These are phyloP conservation scores for Caenorhabditis sp. DNA, from an alignment of 2,888 invertebrate species.

Conservation along the genomic window DNA sequence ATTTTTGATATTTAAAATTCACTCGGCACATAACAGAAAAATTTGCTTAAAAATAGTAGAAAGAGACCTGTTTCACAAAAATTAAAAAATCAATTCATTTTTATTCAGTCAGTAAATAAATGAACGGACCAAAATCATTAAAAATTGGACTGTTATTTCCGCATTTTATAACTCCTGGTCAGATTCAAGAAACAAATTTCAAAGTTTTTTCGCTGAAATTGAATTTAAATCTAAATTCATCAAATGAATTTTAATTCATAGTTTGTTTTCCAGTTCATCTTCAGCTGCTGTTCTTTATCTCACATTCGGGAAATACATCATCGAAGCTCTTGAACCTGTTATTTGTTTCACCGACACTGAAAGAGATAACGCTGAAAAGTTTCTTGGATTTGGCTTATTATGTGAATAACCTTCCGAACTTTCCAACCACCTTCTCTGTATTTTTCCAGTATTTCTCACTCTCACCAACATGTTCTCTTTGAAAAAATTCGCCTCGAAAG, in stretches of 20 bases:
- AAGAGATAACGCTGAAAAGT: slow-evolving; percentile 22
- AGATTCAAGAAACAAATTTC: background rate
- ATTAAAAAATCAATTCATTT: too few species aligned
- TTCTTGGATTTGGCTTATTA: slow-evolving; percentile 45
- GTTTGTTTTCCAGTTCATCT: slow-evolving; percentile 30
- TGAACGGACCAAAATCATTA: too few species aligned
- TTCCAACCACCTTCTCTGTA: too few species aligned
- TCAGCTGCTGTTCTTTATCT: slow-evolving; percentile 42
- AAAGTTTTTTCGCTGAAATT: background rate
- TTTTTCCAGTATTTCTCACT: slow-evolving; percentile 44
- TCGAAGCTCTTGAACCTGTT: slow-evolving; percentile 44
- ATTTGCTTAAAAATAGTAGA: too few species aligned
- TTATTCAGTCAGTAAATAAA: too few species aligned
- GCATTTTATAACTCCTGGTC: too few species aligned
- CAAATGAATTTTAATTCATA: background rate
- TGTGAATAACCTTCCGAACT: slow-evolving; percentile 23
- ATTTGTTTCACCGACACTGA: slow-evolving; percentile 23
- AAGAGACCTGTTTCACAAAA: too few species aligned
- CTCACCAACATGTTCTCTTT: slow-evolving; percentile 49
- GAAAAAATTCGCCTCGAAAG: slow-evolving; percentile 43
- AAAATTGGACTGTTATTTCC: too few species aligned
- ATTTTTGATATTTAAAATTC: too few species aligned
- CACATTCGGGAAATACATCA: slow-evolving; percentile 52
- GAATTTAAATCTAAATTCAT: background rate
- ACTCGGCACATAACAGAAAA: too few species aligned